Evolutionary conservation across 2,888 invertebrate genomes (phyloP), one percentile per base, ranked within the genome.

Genomic region (Endomychus coccineus): DNA sequence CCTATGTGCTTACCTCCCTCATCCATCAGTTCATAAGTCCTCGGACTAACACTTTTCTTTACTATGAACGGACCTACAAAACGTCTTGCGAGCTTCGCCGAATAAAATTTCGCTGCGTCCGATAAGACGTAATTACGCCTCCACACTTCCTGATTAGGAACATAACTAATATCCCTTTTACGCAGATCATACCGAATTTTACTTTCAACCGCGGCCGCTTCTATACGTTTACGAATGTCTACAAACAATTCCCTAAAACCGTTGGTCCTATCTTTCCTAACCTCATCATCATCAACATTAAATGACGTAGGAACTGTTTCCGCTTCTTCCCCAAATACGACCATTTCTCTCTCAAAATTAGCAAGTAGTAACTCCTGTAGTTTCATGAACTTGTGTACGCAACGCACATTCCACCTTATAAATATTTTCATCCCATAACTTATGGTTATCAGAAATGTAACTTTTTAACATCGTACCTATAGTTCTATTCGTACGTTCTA

Each of bases 401-500:
- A 48, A 24, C 9, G 46, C 45, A 35, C 22, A 34, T 22, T 34
- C 40, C 2, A 43, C 12, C 4, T 17, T 11, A 11, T 14, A n/a
- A 4, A 48, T 27, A 36, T 43, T 16, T 17, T 39, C 32, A 33
- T 48, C 45, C 48, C 48, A 48, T 4, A 19, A 16, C 3, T 30
- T 27, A 16, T 59, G 57, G 13, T 50, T 42, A 1, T 47, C 41
- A 0, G 16, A 24, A 0, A 56, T 46, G 16, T 45, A 59, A 7
- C 51, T 34, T 1, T 46, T 25, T 2, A 59, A 45, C 51, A 60
- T 55, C 0, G 54, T 56, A 36, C 56, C 52, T 2, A 59, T 14
- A 0, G 53, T 52, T 12, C 50, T 30, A 34, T 61, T 59, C 0
- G 49, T 44, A 4, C 58, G 21, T 39, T 60, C 58, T 0, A 49